Evolutionary conservation across 2,888 invertebrate genomes (phyloP), one percentile per base, ranked within the genome.

Genomic region (Apotomis turbidana): DNA sequence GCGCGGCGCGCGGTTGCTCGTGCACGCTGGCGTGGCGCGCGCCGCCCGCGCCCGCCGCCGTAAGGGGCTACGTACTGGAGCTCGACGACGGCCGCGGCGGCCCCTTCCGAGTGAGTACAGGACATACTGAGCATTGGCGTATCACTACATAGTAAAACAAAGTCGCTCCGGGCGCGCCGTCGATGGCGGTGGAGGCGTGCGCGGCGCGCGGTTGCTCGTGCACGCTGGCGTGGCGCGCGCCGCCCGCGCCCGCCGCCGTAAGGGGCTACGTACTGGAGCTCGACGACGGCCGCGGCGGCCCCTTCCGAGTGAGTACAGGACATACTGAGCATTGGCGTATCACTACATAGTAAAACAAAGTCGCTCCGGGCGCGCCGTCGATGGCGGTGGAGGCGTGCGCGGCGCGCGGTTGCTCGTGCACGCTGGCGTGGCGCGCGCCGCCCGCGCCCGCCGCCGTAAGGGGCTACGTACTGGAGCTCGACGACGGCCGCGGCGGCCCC

Each of bases 371-470:
- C 75, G 96, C 98, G 58, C 99, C 99, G 41, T 41, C 4, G 41
- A 41, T 41, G 41, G 41, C 98, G 82, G 97, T 98, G 64, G 97
- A 98, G 87, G 98, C 98, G 89, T 99, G 62, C 99, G 99, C 93
- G 99, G 99, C 92, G n/a, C n/a, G n/a, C n/a, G n/a, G n/a, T n/a
- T 99, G 99, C 94, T 98, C 98, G 78, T 98, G 99, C 41, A 41
- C 41, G 41, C 41, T 41, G 41, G 41, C 41, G 41, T 41, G 41
- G 41, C n/a, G n/a, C n/a, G n/a, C n/a, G n/a, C n/a, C n/a, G n/a
- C n/a, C n/a, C n/a, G n/a, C n/a, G n/a, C n/a, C n/a, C n/a, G n/a
- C n/a, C n/a, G n/a, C n/a, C n/a, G n/a, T n/a, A n/a, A n/a, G n/a
- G n/a, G n/a, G n/a, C n/a, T n/a, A n/a, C n/a, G n/a, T n/a, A n/a